Evolutionary conservation across 2,888 invertebrate species (phyloP), one percentile per base, ranked within the genome.

Genomic region (Geotrupes spiniger): DNA sequence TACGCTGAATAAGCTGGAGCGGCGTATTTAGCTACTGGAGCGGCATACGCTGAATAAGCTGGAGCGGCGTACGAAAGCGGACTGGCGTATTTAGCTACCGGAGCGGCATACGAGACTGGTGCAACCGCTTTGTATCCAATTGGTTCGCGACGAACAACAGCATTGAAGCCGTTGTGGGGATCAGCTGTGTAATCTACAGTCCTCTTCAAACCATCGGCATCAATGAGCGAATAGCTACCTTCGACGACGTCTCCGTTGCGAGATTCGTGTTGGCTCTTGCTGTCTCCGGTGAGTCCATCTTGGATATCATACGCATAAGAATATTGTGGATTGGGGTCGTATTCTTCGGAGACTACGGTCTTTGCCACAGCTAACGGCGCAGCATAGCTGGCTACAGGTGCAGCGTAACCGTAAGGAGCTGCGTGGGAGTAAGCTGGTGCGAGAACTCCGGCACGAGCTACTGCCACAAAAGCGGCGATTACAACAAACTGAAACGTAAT

Each of bases 91-190:
- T 55, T 59, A 40, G 55, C 49, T 31, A 44, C 41, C 21, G 53
- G 51, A 14, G 53, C 54, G 16, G 47, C 49, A 8, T 58, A 51
- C 4, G 51, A 55, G 17, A 54, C 21, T 21, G 21, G 21, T 3
- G 21, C 21, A 21, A 6, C 46, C 4, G 21, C 6, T 21, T 21
- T 21, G 21, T 21, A 21, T 11, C 38, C 37, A 29, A 74, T 71
- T 1, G 82, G 79, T 52, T 79, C 80, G 60, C 78, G 77, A 69
- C 79, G 79, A 0, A 83, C 82, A 31, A 81, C 77, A 4, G 80
- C 81, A 66, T 81, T 81, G 71, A 81, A 81, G 1, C 81, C 81
- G 56, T 80, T 79, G 47, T 76, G 73, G 16, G 80, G 78, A 60
- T 80, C 80, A 11, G 81, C 80, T 28, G 74, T 74, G 64, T 77